phyloP scores from a whole-genome alignment of 2,797 vertebrate genomes.

The Sarcoramphus papa region DNA sequence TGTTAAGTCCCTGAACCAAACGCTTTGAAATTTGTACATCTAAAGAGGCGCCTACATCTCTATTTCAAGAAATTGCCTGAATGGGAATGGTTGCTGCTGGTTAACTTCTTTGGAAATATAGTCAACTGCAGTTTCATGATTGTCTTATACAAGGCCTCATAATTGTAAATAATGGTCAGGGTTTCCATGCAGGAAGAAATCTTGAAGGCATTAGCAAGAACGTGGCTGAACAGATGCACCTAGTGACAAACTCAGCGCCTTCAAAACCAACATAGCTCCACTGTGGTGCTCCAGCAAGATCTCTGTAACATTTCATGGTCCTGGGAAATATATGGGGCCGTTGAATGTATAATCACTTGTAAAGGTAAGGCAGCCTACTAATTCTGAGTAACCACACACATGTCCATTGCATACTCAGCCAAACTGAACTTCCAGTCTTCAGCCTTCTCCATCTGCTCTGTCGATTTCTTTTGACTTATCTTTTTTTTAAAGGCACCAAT shows the following conservation, averaged over 20 bases:
- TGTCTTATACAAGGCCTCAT: not conserved
- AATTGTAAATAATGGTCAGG: not conserved
- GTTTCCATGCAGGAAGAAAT: not conserved
- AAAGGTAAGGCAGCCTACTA: not conserved
- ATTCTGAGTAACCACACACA: not conserved
- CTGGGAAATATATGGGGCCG: not conserved
- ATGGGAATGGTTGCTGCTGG: not conserved
- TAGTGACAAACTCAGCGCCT: not conserved
- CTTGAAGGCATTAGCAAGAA: not conserved
- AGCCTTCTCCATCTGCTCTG: constrained; percentile 20
- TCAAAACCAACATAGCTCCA: not conserved
- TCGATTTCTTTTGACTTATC: not conserved
- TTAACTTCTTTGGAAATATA: not conserved
- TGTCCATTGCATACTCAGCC: not conserved
- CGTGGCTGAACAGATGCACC: not conserved
- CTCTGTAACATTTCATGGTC: not conserved
- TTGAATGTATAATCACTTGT: not conserved
- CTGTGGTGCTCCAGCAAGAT: not conserved
- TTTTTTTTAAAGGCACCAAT: constrained; percentile 1
- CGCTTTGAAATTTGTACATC: not conserved
- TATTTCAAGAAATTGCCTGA: not conserved
- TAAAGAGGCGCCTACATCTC: not conserved
- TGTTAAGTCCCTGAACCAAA: not conserved
- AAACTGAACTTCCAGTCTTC: not conserved
- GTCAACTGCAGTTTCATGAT: not conserved